Conservation (phyloP, 2,888 invertebrate species). For the Idaea biselata region DNA sequence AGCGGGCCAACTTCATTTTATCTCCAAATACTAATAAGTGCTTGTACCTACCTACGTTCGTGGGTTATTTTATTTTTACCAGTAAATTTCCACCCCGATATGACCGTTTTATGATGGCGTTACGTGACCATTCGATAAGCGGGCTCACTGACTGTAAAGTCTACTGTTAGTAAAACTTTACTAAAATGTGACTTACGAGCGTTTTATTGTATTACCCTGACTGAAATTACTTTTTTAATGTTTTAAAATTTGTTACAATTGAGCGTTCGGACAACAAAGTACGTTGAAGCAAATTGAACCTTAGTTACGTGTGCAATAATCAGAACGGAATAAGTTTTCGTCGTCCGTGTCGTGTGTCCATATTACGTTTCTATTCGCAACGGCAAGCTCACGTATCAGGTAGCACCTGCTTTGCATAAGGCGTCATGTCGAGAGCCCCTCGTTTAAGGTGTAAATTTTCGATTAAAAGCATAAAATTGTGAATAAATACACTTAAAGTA, state of each 20-base stretch:
- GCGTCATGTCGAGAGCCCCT: slow-evolving; percentile 73
- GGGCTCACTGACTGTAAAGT: slow-evolving; percentile 33
- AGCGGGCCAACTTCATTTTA: slow-evolving; percentile 80
- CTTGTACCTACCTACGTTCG: slow-evolving; percentile 64
- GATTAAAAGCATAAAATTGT: slow-evolving; percentile 72
- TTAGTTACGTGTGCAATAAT: slow-evolving; percentile 34
- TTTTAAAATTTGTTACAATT: slow-evolving; percentile 32
- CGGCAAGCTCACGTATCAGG: slow-evolving; percentile 67
- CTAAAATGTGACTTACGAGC: slow-evolving; percentile 50
- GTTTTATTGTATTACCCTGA: slow-evolving; percentile 41
- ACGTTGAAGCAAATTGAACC: slow-evolving; percentile 25
- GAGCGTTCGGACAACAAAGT: slow-evolving; percentile 15
- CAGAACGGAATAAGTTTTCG: slow-evolving; percentile 13
- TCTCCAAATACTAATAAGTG: slow-evolving; percentile 80
- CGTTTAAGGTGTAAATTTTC: slow-evolving; percentile 75
- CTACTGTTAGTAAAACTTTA: slow-evolving; percentile 37
- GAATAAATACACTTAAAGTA: slow-evolving; percentile 56
- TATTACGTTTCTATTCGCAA: slow-evolving; percentile 47
- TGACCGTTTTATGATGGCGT: slow-evolving; percentile 69
- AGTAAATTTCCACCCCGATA: slow-evolving; percentile 59
- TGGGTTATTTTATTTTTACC: slow-evolving; percentile 56
- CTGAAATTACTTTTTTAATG: slow-evolving; percentile 39
- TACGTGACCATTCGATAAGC: slow-evolving; percentile 63
- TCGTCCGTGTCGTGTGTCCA: slow-evolving; percentile 25
- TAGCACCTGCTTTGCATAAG: slow-evolving; percentile 81